Percentiles rank a stretch among this genome's conserved stretches.
These are phyloP conservation scores for Thymallus thymallus DNA, from an alignment of 2,113 vertebrate genomes.

Conservation along the genomic window DNA sequence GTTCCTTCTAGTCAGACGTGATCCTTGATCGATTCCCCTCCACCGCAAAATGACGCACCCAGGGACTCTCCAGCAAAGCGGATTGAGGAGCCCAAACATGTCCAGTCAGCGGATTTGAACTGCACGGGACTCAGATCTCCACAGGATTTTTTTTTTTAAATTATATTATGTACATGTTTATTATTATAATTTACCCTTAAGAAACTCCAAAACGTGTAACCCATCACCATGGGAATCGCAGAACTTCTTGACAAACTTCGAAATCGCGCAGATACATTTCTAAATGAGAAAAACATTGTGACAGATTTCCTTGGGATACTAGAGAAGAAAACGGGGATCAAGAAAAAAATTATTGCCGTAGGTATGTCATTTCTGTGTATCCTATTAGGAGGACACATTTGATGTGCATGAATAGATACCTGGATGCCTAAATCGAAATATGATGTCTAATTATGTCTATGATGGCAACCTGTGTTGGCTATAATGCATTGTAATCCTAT, in stretches of 20 bases:
- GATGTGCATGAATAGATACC: not conserved
- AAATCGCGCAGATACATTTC: slow-evolving; percentile 77
- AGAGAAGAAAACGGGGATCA: slow-evolving; percentile 83
- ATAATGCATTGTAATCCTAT: not conserved
- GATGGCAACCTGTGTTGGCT: not conserved
- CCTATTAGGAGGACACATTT: not conserved
- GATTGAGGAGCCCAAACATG: slow-evolving; percentile 24
- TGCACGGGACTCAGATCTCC: not conserved
- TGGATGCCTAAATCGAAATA: no score
- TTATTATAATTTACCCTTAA: not conserved
- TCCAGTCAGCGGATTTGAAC: slow-evolving; percentile 24
- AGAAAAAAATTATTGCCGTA: slow-evolving; percentile 80
- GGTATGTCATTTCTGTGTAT: slow-evolving; percentile 65
- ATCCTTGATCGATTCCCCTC: slow-evolving; percentile 1
- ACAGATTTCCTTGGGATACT: slow-evolving; percentile 77
- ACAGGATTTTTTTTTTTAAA: not conserved
- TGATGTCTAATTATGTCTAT: no score
- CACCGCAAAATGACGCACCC: slow-evolving; percentile 4
- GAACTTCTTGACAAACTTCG: slow-evolving; percentile 60
- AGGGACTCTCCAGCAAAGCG: slow-evolving; percentile 15
- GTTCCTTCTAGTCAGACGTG: not conserved
- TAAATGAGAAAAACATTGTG: slow-evolving; percentile 80
- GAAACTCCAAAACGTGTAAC: not conserved
- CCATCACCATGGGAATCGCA: slow-evolving; percentile 49
- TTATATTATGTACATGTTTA: not conserved